Conservation (phyloP, 2,888 invertebrate genomes). For the Spialia ferax region DNA sequence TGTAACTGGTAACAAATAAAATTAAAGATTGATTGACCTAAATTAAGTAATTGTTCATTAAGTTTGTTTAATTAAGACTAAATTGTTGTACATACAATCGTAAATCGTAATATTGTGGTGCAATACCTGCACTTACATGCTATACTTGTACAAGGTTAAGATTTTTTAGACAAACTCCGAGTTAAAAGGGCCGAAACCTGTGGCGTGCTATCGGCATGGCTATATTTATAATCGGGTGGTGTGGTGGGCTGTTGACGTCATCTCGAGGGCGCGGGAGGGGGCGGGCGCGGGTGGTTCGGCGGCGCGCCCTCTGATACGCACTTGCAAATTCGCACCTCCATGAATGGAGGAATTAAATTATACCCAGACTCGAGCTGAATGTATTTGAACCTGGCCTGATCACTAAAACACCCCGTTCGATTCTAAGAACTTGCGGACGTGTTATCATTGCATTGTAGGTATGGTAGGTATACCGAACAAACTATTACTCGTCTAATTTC, state of each 20-base stretch:
- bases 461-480: not conserved
- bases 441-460: not conserved
- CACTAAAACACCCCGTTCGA: constrained; percentile 46
- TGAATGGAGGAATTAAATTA: constrained; percentile 83
- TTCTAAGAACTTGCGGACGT: not conserved
- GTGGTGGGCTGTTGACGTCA: constrained; percentile 81
- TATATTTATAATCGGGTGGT: constrained; percentile 83
- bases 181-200: constrained; percentile 73
- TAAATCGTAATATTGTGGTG: not conserved
- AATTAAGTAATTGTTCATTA: no score
- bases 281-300: constrained; percentile 50
- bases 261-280: constrained; percentile 58
- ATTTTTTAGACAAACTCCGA: constrained; percentile 41
- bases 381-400: constrained; percentile 69
- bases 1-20: no score
- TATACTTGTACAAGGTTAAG: constrained; percentile 18
- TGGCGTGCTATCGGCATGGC: constrained; percentile 77
- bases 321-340: constrained; percentile 84
- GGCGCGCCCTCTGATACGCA: constrained; percentile 76
- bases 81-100: no score
- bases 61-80: no score
- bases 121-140: not conserved
- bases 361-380: constrained; percentile 67
- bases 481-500: not conserved
- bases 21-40: no score